Percentiles rank a stretch among this genome's conserved stretches.
Evolutionary conservation across 2,113 vertebrate genomes (phyloP).

Genomic region (Hypanus sabinus): DNA sequence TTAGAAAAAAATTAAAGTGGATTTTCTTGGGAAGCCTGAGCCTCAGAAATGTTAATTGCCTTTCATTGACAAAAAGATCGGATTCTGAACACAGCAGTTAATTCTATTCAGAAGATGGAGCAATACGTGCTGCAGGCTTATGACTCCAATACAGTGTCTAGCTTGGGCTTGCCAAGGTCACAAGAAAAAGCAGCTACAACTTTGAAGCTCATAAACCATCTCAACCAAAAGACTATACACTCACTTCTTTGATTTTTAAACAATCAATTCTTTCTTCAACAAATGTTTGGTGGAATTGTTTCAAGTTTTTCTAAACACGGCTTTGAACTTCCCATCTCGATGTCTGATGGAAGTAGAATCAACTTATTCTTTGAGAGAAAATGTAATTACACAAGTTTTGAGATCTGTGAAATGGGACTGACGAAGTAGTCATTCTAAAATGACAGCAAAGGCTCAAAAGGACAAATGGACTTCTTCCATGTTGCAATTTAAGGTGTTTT

Average conservation of each 20-base stretch:
- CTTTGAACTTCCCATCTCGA: too few species aligned
- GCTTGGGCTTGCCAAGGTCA: not conserved
- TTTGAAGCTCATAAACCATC: not conserved
- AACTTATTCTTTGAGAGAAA: too few species aligned
- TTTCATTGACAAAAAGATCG: constrained; percentile 13
- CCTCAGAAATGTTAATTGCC: not conserved
- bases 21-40: not conserved
- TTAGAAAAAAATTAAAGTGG: not conserved
- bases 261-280: not conserved
- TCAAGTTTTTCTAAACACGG: not conserved
- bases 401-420: too few species aligned
- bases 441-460: too few species aligned
- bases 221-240: not conserved
- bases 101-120: constrained; percentile 19
- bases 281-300: not conserved
- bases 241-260: not conserved
- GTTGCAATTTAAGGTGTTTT: too few species aligned
- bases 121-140: not conserved
- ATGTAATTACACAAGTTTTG: too few species aligned
- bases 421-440: too few species aligned
- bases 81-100: not conserved
- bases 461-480: too few species aligned
- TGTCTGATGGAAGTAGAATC: too few species aligned
- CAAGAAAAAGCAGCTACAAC: not conserved
- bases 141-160: not conserved